Evolutionary conservation across 1,140 invertebrate species (phyloP).

Genomic region (Heliconius himera): DNA sequence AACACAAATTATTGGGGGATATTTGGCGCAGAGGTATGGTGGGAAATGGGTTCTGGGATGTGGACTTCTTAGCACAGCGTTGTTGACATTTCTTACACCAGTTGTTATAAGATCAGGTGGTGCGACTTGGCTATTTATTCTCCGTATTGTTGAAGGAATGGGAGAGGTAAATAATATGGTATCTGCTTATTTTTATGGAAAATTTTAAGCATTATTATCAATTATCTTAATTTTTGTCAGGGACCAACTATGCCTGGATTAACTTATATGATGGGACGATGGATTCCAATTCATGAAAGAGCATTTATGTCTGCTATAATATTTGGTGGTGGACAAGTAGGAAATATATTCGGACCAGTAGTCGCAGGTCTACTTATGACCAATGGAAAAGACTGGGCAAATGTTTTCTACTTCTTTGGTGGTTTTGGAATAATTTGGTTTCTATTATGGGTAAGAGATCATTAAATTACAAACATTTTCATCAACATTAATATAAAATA

Average conservation of each 20-base stretch:
- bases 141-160: conserved; percentile 86
- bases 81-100: conserved; percentile 83
- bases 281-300: conserved; percentile 87
- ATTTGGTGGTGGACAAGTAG: conserved; percentile 86
- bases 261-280: conserved; percentile 87
- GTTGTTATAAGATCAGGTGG: conserved; percentile 72
- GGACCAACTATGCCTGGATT: conserved; percentile 89
- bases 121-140: conserved; percentile 83
- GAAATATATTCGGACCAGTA: conserved; percentile 88
- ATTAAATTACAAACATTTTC: neutral
- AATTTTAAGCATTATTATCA: neutral
- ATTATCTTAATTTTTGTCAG: conserved; percentile 55
- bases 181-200: neutral
- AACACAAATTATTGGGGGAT: conserved; percentile 83
- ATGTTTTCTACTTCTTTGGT: conserved; percentile 93
- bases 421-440: conserved; percentile 87
- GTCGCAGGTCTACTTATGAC: conserved; percentile 86
- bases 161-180: conserved; percentile 79
- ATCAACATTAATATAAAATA: neutral
- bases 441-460: conserved; percentile 83
- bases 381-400: conserved; percentile 85
- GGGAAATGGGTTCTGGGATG: conserved; percentile 83
- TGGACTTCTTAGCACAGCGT: conserved; percentile 83
- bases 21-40: conserved; percentile 82
- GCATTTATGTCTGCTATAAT: conserved; percentile 87